These are phyloP conservation scores for Yponomeuta malinellus DNA, from an alignment of 2,888 invertebrate species.

Conservation along the genomic window DNA sequence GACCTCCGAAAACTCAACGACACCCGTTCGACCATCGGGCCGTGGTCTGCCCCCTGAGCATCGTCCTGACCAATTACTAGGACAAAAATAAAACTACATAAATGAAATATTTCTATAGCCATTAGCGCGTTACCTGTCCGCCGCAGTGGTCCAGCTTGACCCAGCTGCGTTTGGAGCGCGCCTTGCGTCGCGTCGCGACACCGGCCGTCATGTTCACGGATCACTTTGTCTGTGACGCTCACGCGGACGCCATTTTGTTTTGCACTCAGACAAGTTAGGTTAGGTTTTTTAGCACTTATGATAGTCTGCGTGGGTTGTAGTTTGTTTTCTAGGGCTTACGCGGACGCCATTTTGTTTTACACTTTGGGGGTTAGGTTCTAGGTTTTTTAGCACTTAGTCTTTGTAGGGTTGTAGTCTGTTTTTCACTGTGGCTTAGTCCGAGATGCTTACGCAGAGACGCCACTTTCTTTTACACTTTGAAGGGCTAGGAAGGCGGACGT, in stretches of 20 bases:
- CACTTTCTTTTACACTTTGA: constrained; percentile 6
- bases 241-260: constrained; percentile 8
- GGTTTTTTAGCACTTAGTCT: too few relatives aligned
- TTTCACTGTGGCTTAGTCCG: neutral
- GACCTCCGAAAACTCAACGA: too few relatives aligned
- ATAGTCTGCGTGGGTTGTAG: too few relatives aligned
- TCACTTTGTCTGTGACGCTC: constrained; percentile 1
- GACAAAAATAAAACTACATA: too few relatives aligned
- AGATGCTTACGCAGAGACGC: neutral
- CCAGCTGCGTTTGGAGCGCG: constrained; percentile 54
- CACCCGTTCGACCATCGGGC: too few relatives aligned
- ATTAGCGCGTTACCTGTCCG: constrained; percentile 44
- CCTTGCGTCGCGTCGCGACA: constrained; percentile 55
- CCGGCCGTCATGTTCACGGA: constrained; percentile 55
- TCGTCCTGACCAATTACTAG: too few relatives aligned
- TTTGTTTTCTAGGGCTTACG: neutral
- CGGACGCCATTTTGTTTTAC: constrained; percentile 4
- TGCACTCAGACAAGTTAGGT: neutral
- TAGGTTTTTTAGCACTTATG: neutral
- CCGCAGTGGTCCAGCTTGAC: constrained; percentile 61
- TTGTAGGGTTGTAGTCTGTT: too few relatives aligned
- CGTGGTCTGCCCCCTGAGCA: too few relatives aligned
- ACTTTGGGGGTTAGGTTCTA: neutral
- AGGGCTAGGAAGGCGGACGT: too few relatives aligned
- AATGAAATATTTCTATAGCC: too few relatives aligned